Base-by-base conservation (phyloP, 2,888 invertebrate species). In the Watsonalla binaria region DNA sequence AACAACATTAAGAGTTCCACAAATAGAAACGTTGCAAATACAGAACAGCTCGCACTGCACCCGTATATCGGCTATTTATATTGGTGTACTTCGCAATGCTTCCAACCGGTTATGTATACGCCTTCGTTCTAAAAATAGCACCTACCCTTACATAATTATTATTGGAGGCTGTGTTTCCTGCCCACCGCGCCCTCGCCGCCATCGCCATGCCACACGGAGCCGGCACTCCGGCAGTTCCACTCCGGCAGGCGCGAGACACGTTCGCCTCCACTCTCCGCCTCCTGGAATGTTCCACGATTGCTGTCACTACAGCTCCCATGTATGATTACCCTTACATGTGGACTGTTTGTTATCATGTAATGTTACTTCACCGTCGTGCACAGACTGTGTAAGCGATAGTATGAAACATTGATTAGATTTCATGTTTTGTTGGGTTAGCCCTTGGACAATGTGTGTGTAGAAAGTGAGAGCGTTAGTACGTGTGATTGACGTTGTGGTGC, bases 61-160 rank as follows among this genome's bases (percentile, higher is more conserved):
- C 42, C 61, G 63, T 59, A 68, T 71, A 64, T 58, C 54, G 57
- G 67, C 74, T 79, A 80, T 79, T 78, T 75, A 77, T 77, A 79
- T 62, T 54, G 37, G 66, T 66, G 70, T 70, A 57, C 62, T 63
- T 63, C 62, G 70, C 70, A 73, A 66, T 68, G 64, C 65, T 70
- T 68, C 59, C 66, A 71, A 76, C 78, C 71, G 74, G 78, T 82
- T 78, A 79, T 73, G 73, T 70, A 55, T 72, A 66, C 70, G 74
- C 72, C 75, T 77, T 76, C 68, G 59, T 54, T 76, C 85, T 85
- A 86, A 84, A 89, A 87, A 90, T 90, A 90, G 84, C 78, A 74
- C 59, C 82, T 78, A 83, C 87, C 87, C 87, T 82, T 87, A 86
- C 76, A 78, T 87, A 88, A 87, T 86, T 85, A 74, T 82, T 82